phyloP scores from a whole-genome alignment of 2,888 invertebrate genomes.

The Cheilosia vulpina region DNA sequence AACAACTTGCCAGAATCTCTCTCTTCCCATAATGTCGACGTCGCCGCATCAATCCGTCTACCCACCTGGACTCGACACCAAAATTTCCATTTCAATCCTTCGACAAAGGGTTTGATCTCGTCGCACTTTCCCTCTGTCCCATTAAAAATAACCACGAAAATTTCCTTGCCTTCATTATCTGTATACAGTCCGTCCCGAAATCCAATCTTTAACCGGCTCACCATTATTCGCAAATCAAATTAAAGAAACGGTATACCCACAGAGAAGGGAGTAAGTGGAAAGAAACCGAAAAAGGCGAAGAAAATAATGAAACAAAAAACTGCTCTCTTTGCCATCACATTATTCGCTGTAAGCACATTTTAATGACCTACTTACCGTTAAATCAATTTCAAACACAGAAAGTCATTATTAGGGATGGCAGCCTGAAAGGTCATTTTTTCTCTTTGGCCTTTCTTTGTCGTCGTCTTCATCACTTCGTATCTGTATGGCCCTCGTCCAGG shows the following conservation, averaged over 20 bases:
- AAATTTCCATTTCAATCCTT: not conserved
- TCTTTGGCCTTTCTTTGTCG: slow-evolving; percentile 21
- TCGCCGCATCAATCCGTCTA: not conserved
- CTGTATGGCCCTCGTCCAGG: slow-evolving; percentile 24
- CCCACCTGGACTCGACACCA: not conserved
- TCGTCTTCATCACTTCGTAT: not conserved
- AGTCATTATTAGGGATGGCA: slow-evolving; percentile 55
- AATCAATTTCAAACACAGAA: slow-evolving; percentile 71
- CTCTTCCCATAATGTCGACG: too few species aligned
- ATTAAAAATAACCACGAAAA: slow-evolving; percentile 35
- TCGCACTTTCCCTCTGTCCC: not conserved
- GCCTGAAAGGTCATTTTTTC: slow-evolving; percentile 19
- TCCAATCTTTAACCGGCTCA: slow-evolving; percentile 17
- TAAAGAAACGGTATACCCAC: slow-evolving; percentile 5
- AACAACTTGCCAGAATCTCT: too few species aligned
- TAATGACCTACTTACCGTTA: slow-evolving; percentile 73
- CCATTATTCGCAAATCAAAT: slow-evolving; percentile 34
- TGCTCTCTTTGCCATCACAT: slow-evolving; percentile 49
- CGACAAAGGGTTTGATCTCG: not conserved
- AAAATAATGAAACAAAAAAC: not conserved
- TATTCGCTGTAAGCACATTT: slow-evolving; percentile 65
- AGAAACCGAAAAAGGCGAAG: slow-evolving; percentile 13
- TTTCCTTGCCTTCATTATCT: too few species aligned
- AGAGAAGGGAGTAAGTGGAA: slow-evolving; percentile 9
- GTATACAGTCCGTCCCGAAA: not conserved